Base-by-base conservation (phyloP, 2,888 invertebrate genomes). In the Epirrhoe alternata region DNA sequence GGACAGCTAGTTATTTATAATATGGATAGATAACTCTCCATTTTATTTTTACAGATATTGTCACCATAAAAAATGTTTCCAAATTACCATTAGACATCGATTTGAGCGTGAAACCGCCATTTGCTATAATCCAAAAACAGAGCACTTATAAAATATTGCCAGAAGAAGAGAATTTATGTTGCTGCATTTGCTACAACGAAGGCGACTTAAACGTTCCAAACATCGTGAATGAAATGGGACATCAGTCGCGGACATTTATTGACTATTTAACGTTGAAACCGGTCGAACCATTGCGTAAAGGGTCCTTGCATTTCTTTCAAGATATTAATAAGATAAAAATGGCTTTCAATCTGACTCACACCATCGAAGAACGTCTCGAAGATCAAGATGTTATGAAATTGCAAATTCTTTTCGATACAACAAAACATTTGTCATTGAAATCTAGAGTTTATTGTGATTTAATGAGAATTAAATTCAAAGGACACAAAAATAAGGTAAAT, bases 51-150 rank as follows among this genome's bases (percentile, higher is more conserved):
- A 12, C 83, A 94, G 95, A 95, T 79, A 88, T 94, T 38, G 64
- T 95, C 0, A 83, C 86, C 0, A 89, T 95, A 60, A 94, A 88
- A 69, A 95, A 95, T 80, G 86, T 92, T 49, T 94, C 95, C 0
- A 90, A 86, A 68, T 75, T 95, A 31, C 88, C 92, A 52, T 76
- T 95, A 55, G 88, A 90, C 66, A 83, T 94, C 17, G 90, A 89
- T 52, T 80, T 95, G 31, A 85, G 75, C 62, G 81, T 94, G 0
- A 91, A 90, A 68, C 83, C 88, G 52, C 95, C 95, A 0, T 95
- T 95, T 78, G 85, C 86, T 16, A 82, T 93, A 45, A 82, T 93
- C 70, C 86, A 90, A 64, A 90, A 87, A 74, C 79, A 80, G 55
- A 77, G 77, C 35, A 84, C 89, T 1, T 92, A 92, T 67, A 90